Base-by-base conservation (phyloP, 2,797 vertebrate genomes). In the Chelonia mydas region DNA sequence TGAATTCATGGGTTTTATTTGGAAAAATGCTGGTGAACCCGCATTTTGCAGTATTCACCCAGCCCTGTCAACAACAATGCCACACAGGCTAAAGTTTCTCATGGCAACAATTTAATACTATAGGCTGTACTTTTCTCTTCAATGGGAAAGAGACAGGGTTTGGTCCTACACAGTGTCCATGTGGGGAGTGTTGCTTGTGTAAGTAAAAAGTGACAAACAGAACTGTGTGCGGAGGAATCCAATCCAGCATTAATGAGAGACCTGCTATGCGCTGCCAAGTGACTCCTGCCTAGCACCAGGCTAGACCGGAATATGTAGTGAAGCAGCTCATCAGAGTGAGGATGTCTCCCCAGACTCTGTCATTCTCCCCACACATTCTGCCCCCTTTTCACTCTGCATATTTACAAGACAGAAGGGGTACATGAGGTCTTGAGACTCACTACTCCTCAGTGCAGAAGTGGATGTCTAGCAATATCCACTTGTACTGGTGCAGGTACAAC, bases 361-460 rank as follows among this genome's bases (percentile, higher is more conserved):
- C 31, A 33, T 33, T 61, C 59, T 61, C 59, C 59, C 31, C 31
- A 61, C 59, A 28, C 11, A 19, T 25, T 68, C 83, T 51, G 76
- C 54, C 82, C 82, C 47, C 68, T 37, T 83, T 59, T 92, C 37
- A 81, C 5, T 2, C 13, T 12, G 79, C 3, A 41, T 0, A 0
- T n/a, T 79, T 54, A 81, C 81, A 1, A 11, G 47, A 65, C 31
- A 61, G 59, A 61, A 61, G 78, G 16, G 89, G 21, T 72, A 25
- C 5, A 0, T 1, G 65, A 11, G 0, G 8, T 1, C 31, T 61
- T 61, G 88, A 87, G 84, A 83, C 2, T 3, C 31, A 61, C 7
- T 49, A 31, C 21, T 2, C 1, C 0, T 0, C 65, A 0, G 2
- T 5, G 41, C 31, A 51, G 87, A 51, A 51, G 23, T 54, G 27